Conservation (phyloP, 2,113 vertebrate species). For the Catharus fuscescens region DNA sequence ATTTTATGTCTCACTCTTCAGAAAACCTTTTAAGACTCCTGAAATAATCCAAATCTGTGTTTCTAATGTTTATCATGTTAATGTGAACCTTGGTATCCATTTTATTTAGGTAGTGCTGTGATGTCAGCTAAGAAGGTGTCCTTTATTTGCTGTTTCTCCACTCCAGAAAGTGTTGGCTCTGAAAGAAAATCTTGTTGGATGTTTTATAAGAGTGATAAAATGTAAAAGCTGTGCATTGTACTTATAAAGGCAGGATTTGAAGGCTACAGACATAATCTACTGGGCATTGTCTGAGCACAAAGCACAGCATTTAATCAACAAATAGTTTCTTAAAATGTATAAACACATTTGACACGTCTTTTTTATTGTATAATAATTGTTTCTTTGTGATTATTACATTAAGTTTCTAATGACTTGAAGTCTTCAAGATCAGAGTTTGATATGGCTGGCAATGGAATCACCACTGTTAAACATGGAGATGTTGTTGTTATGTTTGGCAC, state of each 20-base stretch:
- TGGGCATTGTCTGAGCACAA: conserved; percentile 52
- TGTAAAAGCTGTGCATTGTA: conserved; percentile 37
- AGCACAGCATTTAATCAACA: conserved; percentile 56
- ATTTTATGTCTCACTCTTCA: conserved; percentile 47
- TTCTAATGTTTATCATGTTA: conserved; percentile 47
- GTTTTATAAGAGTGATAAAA: conserved; percentile 61
- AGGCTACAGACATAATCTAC: conserved; percentile 20
- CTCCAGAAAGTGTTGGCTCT: conserved; percentile 29
- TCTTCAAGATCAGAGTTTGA: neutral
- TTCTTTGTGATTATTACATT: conserved; percentile 56
- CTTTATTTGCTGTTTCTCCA: neutral
- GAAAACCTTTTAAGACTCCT: conserved; percentile 42
- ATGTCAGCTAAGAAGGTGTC: conserved; percentile 62
- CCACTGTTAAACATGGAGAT: neutral
- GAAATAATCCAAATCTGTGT: conserved; percentile 33
- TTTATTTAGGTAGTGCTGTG: conserved; percentile 64
- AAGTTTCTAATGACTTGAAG: conserved; percentile 12
- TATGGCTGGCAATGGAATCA: conserved; percentile 27
- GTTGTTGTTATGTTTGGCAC: neutral
- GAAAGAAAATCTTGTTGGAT: conserved; percentile 52
- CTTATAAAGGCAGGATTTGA: conserved; percentile 52
- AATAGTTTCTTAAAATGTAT: conserved; percentile 24
- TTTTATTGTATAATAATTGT: conserved; percentile 9
- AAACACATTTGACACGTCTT: conserved; percentile 14
- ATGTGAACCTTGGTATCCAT: conserved; percentile 48